phyloP scores from a whole-genome alignment of 2,797 vertebrate species.

The Malurus splendens region DNA sequence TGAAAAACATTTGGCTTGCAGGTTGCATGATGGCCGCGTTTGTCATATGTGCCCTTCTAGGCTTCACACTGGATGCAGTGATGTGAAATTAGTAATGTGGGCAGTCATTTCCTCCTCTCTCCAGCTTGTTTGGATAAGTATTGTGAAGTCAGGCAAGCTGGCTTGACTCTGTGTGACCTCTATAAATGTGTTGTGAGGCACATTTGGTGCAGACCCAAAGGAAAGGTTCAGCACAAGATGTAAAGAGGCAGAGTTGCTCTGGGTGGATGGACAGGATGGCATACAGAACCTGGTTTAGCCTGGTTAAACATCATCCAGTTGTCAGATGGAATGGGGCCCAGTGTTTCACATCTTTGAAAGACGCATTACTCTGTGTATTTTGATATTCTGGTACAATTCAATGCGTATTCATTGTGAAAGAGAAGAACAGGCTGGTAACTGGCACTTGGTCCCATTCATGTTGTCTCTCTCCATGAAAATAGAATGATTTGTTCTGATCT shows the following conservation, averaged over 20 bases:
- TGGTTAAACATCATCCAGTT: neutral
- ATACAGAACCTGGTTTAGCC: neutral
- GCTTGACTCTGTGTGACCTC: neutral
- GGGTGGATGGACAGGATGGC: neutral
- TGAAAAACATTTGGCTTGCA: neutral
- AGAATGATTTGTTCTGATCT: neutral
- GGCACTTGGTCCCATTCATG: fast-evolving
- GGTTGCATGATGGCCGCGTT: neutral
- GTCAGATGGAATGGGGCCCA: neutral
- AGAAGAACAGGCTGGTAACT: neutral
- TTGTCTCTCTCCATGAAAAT: neutral
- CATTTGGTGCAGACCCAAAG: neutral
- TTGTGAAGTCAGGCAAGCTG: neutral
- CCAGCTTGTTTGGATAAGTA: neutral
- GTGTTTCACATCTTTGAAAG: neutral
- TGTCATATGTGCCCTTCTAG: neutral
- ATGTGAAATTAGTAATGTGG: neutral
- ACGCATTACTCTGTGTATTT: neutral
- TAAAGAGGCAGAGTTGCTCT: neutral
- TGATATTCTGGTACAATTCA: neutral
- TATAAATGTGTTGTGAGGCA: neutral
- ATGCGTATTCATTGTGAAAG: fast-evolving
- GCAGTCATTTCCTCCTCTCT: neutral
- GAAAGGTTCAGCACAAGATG: neutral
- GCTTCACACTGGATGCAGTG: fast-evolving